Conservation (phyloP, 1,140 invertebrate genomes). For the Aphidius ervi region DNA sequence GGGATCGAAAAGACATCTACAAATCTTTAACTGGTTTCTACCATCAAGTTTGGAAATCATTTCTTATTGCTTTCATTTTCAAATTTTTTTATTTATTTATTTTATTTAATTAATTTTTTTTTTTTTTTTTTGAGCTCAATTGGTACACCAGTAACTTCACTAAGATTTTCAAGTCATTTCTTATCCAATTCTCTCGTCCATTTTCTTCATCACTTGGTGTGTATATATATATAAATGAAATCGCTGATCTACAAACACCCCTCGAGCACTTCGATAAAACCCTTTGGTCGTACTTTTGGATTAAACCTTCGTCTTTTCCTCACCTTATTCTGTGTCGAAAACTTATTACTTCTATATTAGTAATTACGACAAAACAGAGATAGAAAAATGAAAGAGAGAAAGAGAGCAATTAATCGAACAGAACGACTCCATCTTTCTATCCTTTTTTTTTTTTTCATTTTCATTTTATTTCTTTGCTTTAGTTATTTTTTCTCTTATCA, state of each 20-base stretch:
- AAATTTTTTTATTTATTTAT: conserved; percentile 13
- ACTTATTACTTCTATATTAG: conserved; percentile 43
- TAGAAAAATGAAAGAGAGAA: conserved; percentile 37
- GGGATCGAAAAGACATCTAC: conserved; percentile 54
- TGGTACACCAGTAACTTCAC: conserved; percentile 1
- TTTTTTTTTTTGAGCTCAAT: conserved; percentile 2
- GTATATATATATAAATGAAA: conserved; percentile 5
- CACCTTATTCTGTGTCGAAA: conserved; percentile 55
- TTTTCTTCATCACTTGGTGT: conserved; percentile 18
- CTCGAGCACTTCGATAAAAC: conserved; percentile 24
- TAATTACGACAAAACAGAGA: conserved; percentile 46
- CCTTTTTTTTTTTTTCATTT: too few relatives aligned
- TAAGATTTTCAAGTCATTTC: conserved; percentile 12
- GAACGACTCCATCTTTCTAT: too few relatives aligned
- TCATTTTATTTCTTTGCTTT: too few relatives aligned
- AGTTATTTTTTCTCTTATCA: too few relatives aligned
- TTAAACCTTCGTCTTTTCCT: conserved; percentile 53
- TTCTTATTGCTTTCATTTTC: conserved; percentile 6
- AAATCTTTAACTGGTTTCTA: conserved; percentile 52
- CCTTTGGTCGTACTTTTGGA: conserved; percentile 51
- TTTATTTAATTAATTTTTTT: background rate
- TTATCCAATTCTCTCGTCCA: conserved; percentile 19
- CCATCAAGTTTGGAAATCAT: background rate
- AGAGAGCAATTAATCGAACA: conserved; percentile 14
- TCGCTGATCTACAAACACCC: conserved; percentile 18